Base-by-base conservation (phyloP, 2,113 vertebrate species). In the Tetrao urogallus region DNA sequence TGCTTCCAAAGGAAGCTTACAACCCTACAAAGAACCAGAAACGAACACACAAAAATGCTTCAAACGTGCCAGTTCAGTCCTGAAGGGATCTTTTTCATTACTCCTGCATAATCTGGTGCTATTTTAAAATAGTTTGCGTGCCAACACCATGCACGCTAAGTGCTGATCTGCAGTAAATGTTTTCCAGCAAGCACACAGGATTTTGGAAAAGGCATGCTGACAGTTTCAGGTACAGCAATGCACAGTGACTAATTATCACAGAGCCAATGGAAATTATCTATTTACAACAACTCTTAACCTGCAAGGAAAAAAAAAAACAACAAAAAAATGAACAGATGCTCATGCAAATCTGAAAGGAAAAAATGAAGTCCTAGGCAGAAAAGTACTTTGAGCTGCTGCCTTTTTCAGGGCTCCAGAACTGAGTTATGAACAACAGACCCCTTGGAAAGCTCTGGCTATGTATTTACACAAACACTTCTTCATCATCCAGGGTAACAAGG, bases 321-420 rank as follows among this genome's bases (percentile, higher is more conserved):
- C 42, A 42, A 42, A 42, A 42, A 11, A 42, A 42, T 4, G 13
- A 57, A 5, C 24, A 45, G 47, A 92, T 54, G 73, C 63, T 81
- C 81, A 79, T 3, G 40, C 58, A 81, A 91, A 88, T 34, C 30
- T 81, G 63, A 86, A 90, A 86, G 95, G 93, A 94, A 95, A 95
- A 94, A 79, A 95, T 66, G 20, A 88, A 90, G 80, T 72, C 52
- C 43, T 0, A 5, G 47, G 42, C 42, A 74, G 86, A 92, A 93
- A 94, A 94, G 65, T 5, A 56, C 72, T 86, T 76, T 92, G 88
- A 82, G 76, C 19, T 94, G 28, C 73, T 90, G 90, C 82, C 93
- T 93, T 82, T 86, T 56, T 61, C 43, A 88, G 65, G 79, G 65
- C 65, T 97, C 72, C 88, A 91, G 72, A 72, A 74, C 1, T 3